Evolutionary conservation across 2,113 vertebrate species (phyloP).

Genomic region (Pedionomus torquatus): DNA sequence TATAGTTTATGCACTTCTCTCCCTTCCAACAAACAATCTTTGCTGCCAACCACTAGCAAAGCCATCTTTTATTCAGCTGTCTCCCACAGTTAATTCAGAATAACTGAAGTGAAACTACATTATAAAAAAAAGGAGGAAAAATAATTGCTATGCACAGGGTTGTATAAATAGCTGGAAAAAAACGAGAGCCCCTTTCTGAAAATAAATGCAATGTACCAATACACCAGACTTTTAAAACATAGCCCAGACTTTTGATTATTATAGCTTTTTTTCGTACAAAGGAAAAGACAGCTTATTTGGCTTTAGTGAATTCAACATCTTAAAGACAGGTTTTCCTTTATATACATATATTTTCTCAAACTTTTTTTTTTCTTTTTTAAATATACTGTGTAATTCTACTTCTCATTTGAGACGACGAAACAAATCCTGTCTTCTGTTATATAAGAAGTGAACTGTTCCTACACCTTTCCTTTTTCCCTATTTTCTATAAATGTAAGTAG

Average conservation of each 20-base stretch:
- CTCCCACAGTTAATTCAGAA: not conserved
- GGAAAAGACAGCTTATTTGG: slow-evolving; percentile 1
- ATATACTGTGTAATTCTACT: not conserved
- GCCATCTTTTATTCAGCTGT: not conserved
- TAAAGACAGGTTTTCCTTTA: not conserved
- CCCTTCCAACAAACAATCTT: not conserved
- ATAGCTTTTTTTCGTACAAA: not conserved
- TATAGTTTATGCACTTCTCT: not conserved
- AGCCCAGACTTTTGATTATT: not conserved
- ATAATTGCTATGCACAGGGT: not conserved
- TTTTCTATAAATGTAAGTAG: not conserved
- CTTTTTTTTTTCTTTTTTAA: not conserved
- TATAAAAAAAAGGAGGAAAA: not conserved
- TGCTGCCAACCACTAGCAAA: not conserved
- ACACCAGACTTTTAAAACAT: not conserved
- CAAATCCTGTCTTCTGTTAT: not conserved
- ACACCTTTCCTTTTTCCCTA: not conserved
- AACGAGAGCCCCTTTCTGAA: not conserved
- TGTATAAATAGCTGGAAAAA: not conserved
- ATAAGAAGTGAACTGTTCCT: not conserved
- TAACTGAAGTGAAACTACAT: not conserved
- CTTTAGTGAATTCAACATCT: slow-evolving; percentile 16
- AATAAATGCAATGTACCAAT: not conserved
- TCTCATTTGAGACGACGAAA: not conserved
- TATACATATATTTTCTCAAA: not conserved